Base-by-base conservation (phyloP, 2,888 invertebrate genomes). In the Tinea semifulvella region DNA sequence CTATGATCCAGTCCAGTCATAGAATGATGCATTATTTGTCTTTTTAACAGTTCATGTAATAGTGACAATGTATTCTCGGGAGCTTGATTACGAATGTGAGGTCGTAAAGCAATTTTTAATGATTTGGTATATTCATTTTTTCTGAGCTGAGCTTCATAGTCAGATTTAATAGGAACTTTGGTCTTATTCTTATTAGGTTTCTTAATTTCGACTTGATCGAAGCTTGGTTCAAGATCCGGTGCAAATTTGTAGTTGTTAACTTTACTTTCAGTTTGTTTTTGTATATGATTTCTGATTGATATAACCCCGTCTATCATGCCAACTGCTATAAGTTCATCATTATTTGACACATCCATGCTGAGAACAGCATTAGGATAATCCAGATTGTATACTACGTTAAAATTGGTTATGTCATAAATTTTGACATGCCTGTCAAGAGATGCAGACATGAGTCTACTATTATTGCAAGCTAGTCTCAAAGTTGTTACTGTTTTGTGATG, bases 401-500 rank as follows among this genome's bases (percentile, higher is more conserved):
- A 97, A 2, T 90, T 90, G 20, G 88, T 85, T 20, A 93, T 84
- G 63, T 97, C 96, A 68, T 94, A 96, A 51, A 98, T 86, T 75
- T 96, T 97, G 0, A 97, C 91, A 74, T 96, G 95, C 50, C 94
- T 88, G 68, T 99, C 98, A 46, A 98, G 80, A 2, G 96, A 94
- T 1, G 91, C 94, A 0, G 97, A 96, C 55, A 98, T 68, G 14
- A 98, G 81, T 57, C 94, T 85, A 51, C 88, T 90, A 17, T 91
- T 91, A 59, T 92, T 88, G 35, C 90, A 90, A 17, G 92, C 92
- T 49, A 97, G 84, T 51, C 88, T 82, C 42, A 98, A 66, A 51
- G 92, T 90, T 0, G 96, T 98, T 1, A 98, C 89, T 0, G 97
- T 95, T 82, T 98, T 98, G 68, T 97, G 96, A 71, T 99, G 98